Base-by-base conservation (phyloP, 2,888 invertebrate species). In the Lochmaea capreae region DNA sequence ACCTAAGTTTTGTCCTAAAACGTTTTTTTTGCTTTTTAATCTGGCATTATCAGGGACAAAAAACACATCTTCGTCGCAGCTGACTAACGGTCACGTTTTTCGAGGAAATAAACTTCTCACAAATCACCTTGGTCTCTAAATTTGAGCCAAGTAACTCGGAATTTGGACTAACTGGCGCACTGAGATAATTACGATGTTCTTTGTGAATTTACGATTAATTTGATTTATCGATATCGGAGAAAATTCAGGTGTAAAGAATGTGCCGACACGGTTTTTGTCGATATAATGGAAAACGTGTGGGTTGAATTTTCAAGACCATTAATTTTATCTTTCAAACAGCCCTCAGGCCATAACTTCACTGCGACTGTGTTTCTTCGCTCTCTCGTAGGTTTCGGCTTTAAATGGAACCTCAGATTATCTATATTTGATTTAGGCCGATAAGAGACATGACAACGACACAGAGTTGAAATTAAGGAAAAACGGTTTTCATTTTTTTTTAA, bases 381-480 rank as follows among this genome's bases (percentile, higher is more conserved):
- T 52, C 42, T 52, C 52, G 61, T 16, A 62, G 11, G 16, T 62
- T 52, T 62, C 33, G 62, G 16, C 18, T 33, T 46, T 39, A 39
- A 62, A 69, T 49, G 14, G 62, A 69, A 62, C 52, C 52, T 3
- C 18, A 69, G 69, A 69, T 69, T 62, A 69, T 62, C 69, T 62
- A 69, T 61, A 69, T 69, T 69, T 69, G 69, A 69, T 69, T 69
- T 39, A 26, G 14, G 26, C 52, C 16, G 69, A 69, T 69, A 69
- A 69, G 62, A 52, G 62, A 69, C 69, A 69, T 68, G 68, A 62
- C 62, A 68, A 68, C 62, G 68, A 33, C 49, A 33, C 43, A 14
- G 39, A 61, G 62, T 62, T 16, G 22, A 66, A 66, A 57, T 22
- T 3, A 63, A 26, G 54, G 22, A 54, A 69, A 69, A 69, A 39